Evolutionary conservation across 2,888 invertebrate species (phyloP).

Genomic region (Shargacucullia verbasci): DNA sequence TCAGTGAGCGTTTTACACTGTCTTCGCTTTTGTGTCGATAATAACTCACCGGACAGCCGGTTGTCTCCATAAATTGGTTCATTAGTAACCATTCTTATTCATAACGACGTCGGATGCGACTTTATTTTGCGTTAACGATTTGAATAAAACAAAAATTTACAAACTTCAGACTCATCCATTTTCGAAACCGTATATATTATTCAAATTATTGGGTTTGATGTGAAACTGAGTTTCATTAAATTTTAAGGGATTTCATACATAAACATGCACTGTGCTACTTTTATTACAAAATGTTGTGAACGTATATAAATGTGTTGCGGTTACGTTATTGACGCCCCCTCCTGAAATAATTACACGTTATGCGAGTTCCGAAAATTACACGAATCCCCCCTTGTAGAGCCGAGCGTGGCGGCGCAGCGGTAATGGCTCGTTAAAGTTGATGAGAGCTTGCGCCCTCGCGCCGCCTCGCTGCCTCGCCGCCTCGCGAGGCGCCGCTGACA

Average conservation of each 20-base stretch:
- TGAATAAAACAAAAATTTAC: constrained; percentile 38
- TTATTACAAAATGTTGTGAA: constrained; percentile 61
- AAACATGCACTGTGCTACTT: constrained; percentile 49
- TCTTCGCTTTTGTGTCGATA: constrained; percentile 75
- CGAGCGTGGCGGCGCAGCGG: constrained; percentile 66
- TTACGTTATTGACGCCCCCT: constrained; percentile 82
- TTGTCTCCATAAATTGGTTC: constrained; percentile 79
- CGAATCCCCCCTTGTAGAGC: constrained; percentile 72
- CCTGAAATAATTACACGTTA: constrained; percentile 86
- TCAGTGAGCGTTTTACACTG: constrained; percentile 75
- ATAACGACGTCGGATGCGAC: constrained; percentile 63
- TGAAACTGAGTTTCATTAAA: constrained; percentile 43
- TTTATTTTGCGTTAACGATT: constrained; percentile 52
- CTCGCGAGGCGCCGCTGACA: constrained; percentile 65
- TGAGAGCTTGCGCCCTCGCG: constrained; percentile 80
- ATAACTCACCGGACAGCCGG: constrained; percentile 74
- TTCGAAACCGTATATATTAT: constrained; percentile 45
- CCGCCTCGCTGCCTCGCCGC: constrained; percentile 67
- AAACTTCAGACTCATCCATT: constrained; percentile 37
- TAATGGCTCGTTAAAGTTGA: constrained; percentile 88
- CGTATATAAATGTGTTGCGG: constrained; percentile 78
- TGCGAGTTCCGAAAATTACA: constrained; percentile 84
- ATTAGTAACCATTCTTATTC: constrained; percentile 73
- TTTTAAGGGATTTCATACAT: constrained; percentile 51
- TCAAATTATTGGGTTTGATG: constrained; percentile 48